Evolutionary conservation across 2,797 vertebrate genomes (phyloP), one percentile per base, ranked within the genome.

Genomic region (Buphagus erythrorhynchus): DNA sequence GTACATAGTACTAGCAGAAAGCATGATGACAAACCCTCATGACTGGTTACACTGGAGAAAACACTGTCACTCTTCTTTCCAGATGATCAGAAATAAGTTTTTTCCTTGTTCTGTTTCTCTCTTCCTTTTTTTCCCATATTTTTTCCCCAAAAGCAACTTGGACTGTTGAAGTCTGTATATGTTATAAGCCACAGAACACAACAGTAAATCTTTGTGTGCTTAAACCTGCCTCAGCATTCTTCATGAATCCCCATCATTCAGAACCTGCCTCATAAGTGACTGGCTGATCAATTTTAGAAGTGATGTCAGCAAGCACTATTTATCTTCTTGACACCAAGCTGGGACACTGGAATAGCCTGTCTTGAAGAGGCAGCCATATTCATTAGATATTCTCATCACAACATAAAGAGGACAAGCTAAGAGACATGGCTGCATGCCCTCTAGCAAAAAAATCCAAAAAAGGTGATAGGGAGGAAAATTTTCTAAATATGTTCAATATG

Each of bases 301-400:
- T 85, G 79, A 67, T 81, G 52, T 73, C 88, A 84, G 78, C 78
- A 90, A 77, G 14, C 5, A 35, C 26, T 74, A 21, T 87, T 71
- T n/a, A n/a, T 89, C 66, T 74, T 71, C 28, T 21, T 81, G 71
- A 59, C 82, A 78, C 7, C 11, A n/a, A 46, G 24, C 0, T 74
- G 31, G 25, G 61, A 63, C 33, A 49, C 21, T 77, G 61, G 24
- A 90, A 61, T n/a, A 86, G n/a, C 26, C 24, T 55, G 24, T 62
- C 61, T 31, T 62, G 66, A 66, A 77, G 54, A 67, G 77, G 21
- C 8, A 58, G 8, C 25, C 36, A 25, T 77, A 51, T 78, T 71
- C 46, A 24, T 77, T 59, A 66, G 5, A 3, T 54, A 40, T 51
- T 33, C 11, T 63, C 31, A 59, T n/a, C 17, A 14, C 10, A 45